Conservation (phyloP, 2,113 vertebrate species). For the Columba livia region DNA sequence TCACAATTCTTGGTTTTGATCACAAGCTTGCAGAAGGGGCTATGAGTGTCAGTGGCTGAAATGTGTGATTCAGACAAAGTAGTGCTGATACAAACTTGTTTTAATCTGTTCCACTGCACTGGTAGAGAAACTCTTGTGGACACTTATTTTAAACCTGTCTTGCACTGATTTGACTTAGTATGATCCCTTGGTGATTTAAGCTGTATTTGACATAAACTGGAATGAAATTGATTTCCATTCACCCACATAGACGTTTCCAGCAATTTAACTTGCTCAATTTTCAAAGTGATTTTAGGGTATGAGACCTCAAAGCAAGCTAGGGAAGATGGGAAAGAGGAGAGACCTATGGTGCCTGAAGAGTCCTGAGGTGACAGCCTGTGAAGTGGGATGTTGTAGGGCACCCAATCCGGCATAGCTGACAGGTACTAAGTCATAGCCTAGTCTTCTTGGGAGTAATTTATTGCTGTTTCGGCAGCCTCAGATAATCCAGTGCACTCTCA, state of each 20-base stretch:
- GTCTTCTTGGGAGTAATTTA: background rate
- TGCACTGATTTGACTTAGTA: background rate
- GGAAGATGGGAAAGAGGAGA: background rate
- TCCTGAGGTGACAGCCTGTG: accelerated
- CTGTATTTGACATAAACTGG: background rate
- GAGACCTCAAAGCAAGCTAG: background rate
- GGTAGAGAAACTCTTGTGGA: background rate
- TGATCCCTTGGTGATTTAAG: background rate
- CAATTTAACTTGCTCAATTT: background rate
- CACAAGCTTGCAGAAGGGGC: background rate
- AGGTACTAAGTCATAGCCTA: background rate
- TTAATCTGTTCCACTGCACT: background rate
- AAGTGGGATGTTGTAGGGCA: background rate
- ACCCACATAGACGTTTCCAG: background rate
- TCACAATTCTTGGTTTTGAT: background rate
- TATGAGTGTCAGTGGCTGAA: accelerated
- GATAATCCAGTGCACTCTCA: accelerated
- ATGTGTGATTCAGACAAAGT: accelerated
- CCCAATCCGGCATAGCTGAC: background rate
- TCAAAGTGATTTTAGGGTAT: background rate
- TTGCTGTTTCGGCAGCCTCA: background rate
- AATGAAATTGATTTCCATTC: background rate
- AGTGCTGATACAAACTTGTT: background rate
- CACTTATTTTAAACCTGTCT: background rate
- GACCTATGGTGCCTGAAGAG: background rate